phyloP scores from a whole-genome alignment of 2,888 invertebrate species.

The Alentia gelatinosa region DNA sequence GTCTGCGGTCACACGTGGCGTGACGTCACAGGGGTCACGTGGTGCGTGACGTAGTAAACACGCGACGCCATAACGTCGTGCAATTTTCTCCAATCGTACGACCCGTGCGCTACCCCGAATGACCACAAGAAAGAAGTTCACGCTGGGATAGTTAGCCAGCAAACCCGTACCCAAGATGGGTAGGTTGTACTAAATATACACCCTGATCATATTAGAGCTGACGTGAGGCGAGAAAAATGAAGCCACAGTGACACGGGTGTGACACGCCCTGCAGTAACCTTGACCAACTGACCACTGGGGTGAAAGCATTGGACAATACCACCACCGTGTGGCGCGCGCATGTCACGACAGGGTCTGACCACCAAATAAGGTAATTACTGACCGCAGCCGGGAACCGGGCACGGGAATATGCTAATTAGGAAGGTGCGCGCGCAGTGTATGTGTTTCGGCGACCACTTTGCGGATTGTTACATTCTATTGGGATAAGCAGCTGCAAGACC shows the following conservation, averaged over 20 bases:
- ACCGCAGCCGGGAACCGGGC: neutral
- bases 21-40: neutral
- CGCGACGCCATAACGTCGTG: neutral
- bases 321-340: neutral
- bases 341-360: neutral
- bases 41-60: neutral
- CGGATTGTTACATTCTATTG: neutral
- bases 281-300: neutral
- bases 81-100: neutral
- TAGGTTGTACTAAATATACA: neutral
- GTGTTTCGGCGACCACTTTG: neutral
- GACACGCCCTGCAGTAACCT: neutral
- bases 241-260: neutral
- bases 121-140: neutral
- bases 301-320: neutral
- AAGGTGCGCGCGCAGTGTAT: neutral
- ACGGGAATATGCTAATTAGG: neutral
- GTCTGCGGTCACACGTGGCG: neutral
- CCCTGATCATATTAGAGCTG: neutral
- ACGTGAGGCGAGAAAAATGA: neutral
- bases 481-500: neutral
- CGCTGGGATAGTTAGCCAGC: neutral
- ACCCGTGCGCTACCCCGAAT: neutral
- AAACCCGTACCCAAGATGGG: neutral
- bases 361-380: conserved; percentile 22